A percentile compares a stretch with the other conserved stretches of the same genome.
phyloP scores from a whole-genome alignment of 2,113 vertebrate genomes.

The Oreochromis aureus region DNA sequence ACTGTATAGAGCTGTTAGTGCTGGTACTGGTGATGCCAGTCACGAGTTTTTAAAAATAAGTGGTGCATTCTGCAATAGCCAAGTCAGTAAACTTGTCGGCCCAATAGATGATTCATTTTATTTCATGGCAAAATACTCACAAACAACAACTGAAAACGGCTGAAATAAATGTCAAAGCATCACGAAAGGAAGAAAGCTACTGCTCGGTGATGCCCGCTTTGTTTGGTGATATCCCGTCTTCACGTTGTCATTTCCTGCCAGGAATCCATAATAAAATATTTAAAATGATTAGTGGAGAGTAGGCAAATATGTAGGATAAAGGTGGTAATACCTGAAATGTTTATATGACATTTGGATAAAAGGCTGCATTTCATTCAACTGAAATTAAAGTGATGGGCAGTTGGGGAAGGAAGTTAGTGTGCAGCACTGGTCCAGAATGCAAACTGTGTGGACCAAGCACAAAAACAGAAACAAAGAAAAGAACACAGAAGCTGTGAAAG shows the following conservation, averaged over 20 bases:
- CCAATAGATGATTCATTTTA: neutral
- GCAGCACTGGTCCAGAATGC: neutral
- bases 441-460: neutral
- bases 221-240: neutral
- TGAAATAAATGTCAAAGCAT: neutral
- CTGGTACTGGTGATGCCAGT: neutral
- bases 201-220: rapidly evolving
- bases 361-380: neutral
- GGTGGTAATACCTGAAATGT: neutral
- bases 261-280: neutral
- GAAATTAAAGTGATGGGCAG: neutral
- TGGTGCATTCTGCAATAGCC: neutral
- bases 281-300: neutral
- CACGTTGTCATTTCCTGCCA: neutral
- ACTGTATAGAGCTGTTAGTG: neutral
- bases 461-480: too few relatives aligned
- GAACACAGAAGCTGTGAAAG: neutral
- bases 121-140: neutral
- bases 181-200: neutral
- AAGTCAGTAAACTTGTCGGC: neutral
- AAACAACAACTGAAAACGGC: neutral
- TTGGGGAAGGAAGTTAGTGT: neutral
- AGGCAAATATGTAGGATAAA: neutral
- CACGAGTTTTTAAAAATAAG: neutral
- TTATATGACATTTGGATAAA: neutral